Evolutionary conservation across 2,888 invertebrate genomes (phyloP).

Genomic region (Euplagia quadripunctaria): DNA sequence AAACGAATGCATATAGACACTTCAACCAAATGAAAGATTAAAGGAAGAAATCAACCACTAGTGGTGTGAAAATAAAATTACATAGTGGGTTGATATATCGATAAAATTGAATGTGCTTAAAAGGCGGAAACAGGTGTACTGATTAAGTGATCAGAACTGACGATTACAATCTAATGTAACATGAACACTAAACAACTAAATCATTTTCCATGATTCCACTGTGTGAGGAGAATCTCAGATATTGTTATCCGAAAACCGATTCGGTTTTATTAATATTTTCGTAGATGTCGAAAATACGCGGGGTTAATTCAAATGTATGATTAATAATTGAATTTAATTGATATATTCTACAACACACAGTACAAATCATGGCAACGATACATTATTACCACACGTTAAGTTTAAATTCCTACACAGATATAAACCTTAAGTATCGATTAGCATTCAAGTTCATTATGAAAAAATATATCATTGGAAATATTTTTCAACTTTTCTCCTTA

Average conservation of each 20-base stretch:
- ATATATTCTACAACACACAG: slow-evolving; percentile 52
- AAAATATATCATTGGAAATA: slow-evolving; percentile 87
- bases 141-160: slow-evolving; percentile 74
- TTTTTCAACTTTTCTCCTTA: slow-evolving; percentile 85
- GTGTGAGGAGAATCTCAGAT: slow-evolving; percentile 39
- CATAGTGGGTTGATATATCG: slow-evolving; percentile 70
- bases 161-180: slow-evolving; percentile 84
- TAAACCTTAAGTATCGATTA: slow-evolving; percentile 86
- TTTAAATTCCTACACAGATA: slow-evolving; percentile 86
- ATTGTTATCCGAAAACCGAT: background rate
- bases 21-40: slow-evolving; percentile 32
- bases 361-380: slow-evolving; percentile 72
- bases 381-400: slow-evolving; percentile 82
- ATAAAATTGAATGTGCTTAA: slow-evolving; percentile 70
- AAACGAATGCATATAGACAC: slow-evolving; percentile 23
- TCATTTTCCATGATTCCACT: slow-evolving; percentile 73
- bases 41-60: slow-evolving; percentile 56
- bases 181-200: slow-evolving; percentile 86
- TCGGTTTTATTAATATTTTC: slow-evolving; percentile 22
- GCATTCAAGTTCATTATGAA: slow-evolving; percentile 86
- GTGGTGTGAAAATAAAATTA: slow-evolving; percentile 56
- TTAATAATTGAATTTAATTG: slow-evolving; percentile 43
- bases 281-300: slow-evolving; percentile 29
- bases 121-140: slow-evolving; percentile 78
- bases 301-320: slow-evolving; percentile 19